Percentiles rank a stretch among this genome's conserved stretches.
Evolutionary conservation across 2,113 vertebrate species (phyloP).

Genomic region (Xyrauchen texanus): DNA sequence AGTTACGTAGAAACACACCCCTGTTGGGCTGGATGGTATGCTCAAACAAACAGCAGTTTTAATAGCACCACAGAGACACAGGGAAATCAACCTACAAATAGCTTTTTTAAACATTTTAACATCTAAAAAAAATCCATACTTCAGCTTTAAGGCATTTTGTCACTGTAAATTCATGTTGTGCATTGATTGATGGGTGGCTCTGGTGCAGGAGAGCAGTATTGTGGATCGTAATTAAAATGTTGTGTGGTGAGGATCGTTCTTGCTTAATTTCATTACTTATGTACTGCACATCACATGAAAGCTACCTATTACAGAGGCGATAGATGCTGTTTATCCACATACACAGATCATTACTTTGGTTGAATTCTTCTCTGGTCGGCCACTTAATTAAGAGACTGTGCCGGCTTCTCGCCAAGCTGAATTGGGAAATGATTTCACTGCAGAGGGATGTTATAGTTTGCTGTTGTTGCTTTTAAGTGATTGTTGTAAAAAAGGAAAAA

Average conservation of each 20-base stretch:
- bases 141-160: conserved; percentile 30
- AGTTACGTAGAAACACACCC: too few relatives aligned
- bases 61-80: too few relatives aligned
- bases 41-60: too few relatives aligned
- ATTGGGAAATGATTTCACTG: conserved; percentile 56
- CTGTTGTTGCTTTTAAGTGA: conserved; percentile 42
- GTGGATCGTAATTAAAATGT: conserved; percentile 53
- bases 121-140: too few relatives aligned
- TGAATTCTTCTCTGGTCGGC: conserved; percentile 57
- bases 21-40: too few relatives aligned
- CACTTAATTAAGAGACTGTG: conserved; percentile 61
- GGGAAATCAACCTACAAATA: too few relatives aligned
- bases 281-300: conserved; percentile 62
- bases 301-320: conserved; percentile 63
- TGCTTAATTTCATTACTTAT: conserved; percentile 61
- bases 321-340: conserved; percentile 58
- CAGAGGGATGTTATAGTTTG: conserved; percentile 52
- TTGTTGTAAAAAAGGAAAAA: conserved; percentile 28
- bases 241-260: conserved; percentile 54
- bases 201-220: conserved; percentile 45
- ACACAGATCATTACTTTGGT: conserved; percentile 57
- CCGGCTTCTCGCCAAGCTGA: conserved; percentile 44
- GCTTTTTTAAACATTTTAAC: too few relatives aligned
- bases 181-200: conserved; percentile 47
- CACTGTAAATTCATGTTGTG: conserved; percentile 43